Conservation (phyloP, 2,797 vertebrate species). For the Rhinoraja longicauda region DNA sequence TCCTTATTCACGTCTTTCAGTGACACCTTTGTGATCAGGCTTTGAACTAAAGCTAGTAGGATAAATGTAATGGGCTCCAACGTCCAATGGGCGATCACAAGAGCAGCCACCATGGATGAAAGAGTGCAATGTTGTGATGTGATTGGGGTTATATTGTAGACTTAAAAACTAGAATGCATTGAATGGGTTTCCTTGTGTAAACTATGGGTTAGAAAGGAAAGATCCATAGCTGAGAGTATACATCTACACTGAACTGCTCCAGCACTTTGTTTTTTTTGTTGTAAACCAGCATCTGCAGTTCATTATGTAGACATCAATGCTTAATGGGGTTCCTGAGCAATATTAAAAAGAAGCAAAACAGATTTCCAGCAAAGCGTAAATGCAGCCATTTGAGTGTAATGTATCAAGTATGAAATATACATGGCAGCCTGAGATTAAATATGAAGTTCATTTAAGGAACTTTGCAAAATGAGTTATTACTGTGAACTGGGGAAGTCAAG, state of each 20-base stretch:
- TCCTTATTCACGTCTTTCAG: neutral
- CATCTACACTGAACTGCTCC: too few relatives aligned
- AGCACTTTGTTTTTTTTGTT: too few relatives aligned
- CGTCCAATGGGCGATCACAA: neutral
- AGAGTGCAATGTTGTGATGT: neutral
- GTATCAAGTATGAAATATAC: neutral
- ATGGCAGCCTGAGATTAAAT: neutral
- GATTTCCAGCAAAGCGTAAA: neutral
- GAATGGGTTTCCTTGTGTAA: neutral
- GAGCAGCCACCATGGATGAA: neutral
- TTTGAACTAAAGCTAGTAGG: neutral
- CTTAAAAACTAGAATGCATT: neutral
- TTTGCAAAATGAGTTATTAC: slow-evolving; percentile 6
- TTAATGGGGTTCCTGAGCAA: neutral
- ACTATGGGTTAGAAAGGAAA: neutral
- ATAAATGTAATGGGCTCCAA: neutral
- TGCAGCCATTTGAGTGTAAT: neutral
- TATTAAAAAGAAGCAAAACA: neutral
- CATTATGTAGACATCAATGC: too few relatives aligned
- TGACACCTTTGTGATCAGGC: neutral
- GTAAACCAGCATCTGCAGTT: too few relatives aligned
- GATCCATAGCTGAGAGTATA: neutral
- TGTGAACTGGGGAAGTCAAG: slow-evolving; percentile 1
- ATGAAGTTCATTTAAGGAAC: neutral
- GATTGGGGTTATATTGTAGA: neutral